Evolutionary conservation across 1,140 invertebrate genomes (phyloP), one percentile per base, ranked within the genome.

Genomic region (Drosophila teissieri): DNA sequence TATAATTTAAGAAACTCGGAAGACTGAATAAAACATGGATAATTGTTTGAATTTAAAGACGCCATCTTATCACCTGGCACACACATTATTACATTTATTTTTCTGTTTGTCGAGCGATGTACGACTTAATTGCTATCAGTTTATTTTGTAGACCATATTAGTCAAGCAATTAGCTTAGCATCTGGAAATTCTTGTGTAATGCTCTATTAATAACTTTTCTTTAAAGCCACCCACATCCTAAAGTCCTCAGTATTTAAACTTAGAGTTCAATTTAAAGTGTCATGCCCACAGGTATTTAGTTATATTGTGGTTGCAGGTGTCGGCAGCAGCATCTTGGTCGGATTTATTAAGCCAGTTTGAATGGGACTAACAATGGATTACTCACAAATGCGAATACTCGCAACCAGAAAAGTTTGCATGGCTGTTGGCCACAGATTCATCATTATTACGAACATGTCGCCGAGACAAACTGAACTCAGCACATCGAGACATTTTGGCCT

Each of bases 361-460:
- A 64, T 36, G 37, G 60, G 27, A 24, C 22, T 34, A 68, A 68
- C 64, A 51, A 68, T 27, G 19, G 46, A n/a, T 65, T 42, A 34
- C 14, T 34, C 46, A 42, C 3, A 37, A 42, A 34, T 36, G 27
- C 37, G 49, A 37, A 17, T 27, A 34, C 39, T 62, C 14, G 17
- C 19, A 63, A 42, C 36, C 57, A 60, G 39, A 60, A 63, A 63
- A 63, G 64, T 53, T 65, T 37, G 37, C 61, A 36, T 52, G 37
- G 52, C 31, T 68, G 42, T 68, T 52, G 64, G 60, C 46, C 49
- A 52, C 37, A 39, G 37, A 68, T 44, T 68, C 42, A 40, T 67
- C 61, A 65, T 67, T 52, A 65, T 68, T 52, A 67, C 52, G 46
- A 65, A 68, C 40, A 19, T 65, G 46, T 65, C 36, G 37, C 37